phyloP scores from a whole-genome alignment of 2,888 invertebrate species.

The Molanna angustata region DNA sequence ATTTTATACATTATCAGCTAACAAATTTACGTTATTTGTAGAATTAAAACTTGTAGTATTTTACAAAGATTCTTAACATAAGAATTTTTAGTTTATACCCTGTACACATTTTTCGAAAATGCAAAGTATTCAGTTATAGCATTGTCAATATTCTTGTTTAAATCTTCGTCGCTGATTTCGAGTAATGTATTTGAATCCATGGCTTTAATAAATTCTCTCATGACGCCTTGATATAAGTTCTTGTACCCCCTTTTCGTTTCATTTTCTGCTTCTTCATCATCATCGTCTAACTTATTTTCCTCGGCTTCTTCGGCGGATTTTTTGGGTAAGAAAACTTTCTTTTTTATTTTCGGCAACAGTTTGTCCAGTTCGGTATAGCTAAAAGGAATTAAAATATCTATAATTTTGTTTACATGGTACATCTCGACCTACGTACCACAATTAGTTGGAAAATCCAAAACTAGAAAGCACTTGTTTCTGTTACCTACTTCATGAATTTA shows the following conservation, averaged over 20 bases:
- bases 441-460: no score
- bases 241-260: conserved; percentile 35
- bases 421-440: no score
- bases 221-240: conserved; percentile 40
- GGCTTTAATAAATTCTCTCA: conserved; percentile 45
- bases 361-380: conserved; percentile 40
- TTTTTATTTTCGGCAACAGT: conserved; percentile 21
- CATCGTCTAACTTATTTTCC: conserved; percentile 32
- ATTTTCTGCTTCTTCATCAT: conserved; percentile 33
- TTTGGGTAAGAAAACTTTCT: conserved; percentile 12
- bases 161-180: conserved; percentile 38
- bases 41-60: no score
- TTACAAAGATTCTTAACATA: no score
- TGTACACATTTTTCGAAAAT: conserved; percentile 53
- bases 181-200: conserved; percentile 35
- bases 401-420: no score
- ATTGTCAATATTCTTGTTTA: conserved; percentile 39
- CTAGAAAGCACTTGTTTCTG: no score
- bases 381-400: conserved; percentile 3
- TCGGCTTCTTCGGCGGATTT: conserved; percentile 15
- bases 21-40: no score
- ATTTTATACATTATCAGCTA: no score
- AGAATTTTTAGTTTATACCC: conserved; percentile 44
- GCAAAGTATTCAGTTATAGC: conserved; percentile 48
- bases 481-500: no score